Percentiles rank a stretch among this genome's conserved stretches.
Conservation (phyloP, 2,797 vertebrate genomes). For the Microctenopoma stevenorrisi region DNA sequence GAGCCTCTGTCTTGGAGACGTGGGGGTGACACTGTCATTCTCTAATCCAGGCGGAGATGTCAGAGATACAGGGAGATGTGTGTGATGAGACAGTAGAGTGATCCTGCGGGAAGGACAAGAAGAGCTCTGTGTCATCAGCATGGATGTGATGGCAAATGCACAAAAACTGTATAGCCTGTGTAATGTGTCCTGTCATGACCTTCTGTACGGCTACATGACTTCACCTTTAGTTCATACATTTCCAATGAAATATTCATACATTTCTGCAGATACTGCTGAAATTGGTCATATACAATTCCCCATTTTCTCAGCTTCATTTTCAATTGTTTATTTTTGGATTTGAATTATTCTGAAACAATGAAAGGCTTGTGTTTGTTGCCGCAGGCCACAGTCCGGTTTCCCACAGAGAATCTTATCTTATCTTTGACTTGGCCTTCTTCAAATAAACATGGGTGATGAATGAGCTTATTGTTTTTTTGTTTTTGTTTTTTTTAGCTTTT, state of each 20-base stretch:
- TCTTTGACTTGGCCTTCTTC: conserved; percentile 37
- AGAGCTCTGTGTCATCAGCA: too few relatives aligned
- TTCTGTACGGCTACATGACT: not conserved
- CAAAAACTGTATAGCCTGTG: too few relatives aligned
- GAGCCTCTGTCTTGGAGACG: too few relatives aligned
- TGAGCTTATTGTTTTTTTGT: conserved; percentile 23
- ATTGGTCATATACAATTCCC: conserved; percentile 12
- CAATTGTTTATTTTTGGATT: conserved; percentile 10
- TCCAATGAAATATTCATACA: conserved; percentile 34
- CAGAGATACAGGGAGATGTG: too few relatives aligned
- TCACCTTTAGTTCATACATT: conserved; percentile 6
- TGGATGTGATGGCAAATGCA: too few relatives aligned
- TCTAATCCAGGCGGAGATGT: too few relatives aligned
- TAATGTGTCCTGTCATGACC: too few relatives aligned
- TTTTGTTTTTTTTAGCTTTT: conserved; percentile 13
- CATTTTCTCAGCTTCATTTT: conserved; percentile 17
- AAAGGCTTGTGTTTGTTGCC: conserved; percentile 15
- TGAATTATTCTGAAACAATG: conserved; percentile 19
- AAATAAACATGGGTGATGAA: conserved; percentile 62
- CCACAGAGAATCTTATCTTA: conserved; percentile 36
- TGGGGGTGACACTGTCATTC: too few relatives aligned
- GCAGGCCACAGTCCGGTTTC: conserved; percentile 20
- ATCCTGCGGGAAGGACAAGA: too few relatives aligned
- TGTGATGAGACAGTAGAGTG: too few relatives aligned
- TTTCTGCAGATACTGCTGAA: conserved; percentile 28